Base-by-base conservation (phyloP, 1,140 invertebrate genomes). In the Elymnias hypermnestra region DNA sequence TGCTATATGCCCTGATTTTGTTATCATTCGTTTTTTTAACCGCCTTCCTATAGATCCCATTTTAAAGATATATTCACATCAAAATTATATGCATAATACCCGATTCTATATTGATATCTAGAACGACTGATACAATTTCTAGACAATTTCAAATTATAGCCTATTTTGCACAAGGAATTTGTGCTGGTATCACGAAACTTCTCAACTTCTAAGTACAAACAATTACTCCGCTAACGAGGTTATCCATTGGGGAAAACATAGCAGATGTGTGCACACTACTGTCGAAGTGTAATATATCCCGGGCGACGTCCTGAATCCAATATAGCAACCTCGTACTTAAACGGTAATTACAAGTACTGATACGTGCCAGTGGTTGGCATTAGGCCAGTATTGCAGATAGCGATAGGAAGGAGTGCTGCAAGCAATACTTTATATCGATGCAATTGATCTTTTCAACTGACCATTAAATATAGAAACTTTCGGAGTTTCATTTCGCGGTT, bases 401-500 rank as follows among this genome's bases (percentile, higher is more conserved):
- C 56, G 46, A 58, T 51, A 56, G 40, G 35, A 36, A 53, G 49
- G 50, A 50, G 51, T 51, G 53, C 23, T 28, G 3, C 44, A n/a
- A n/a, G n/a, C 53, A 41, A 53, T 57, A 61, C 51, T 51, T 57
- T 54, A 61, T 61, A 61, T 61, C 50, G 46, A 61, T 42, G 39
- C 29, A 28, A 51, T 61, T 40, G 46, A 57, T 57, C 50, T 61
- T 57, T 57, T 51, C 31, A 45, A 47, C 46, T 42, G 39, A 50
- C 54, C 54, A 51, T 61, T 57, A 57, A 60, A 61, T 46, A 25
- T 61, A 17, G 41, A 37, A 38, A 51, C 51, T 46, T 50, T 50
- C 50, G 46, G 46, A 53, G 55, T 46, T 46, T 56, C 51, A 61
- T 57, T 50, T 47, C 21, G n/a, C n/a, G n/a, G n/a, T n/a, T n/a